A percentile compares a stretch with the other conserved stretches of the same genome.
phyloP scores from a whole-genome alignment of 2,797 vertebrate genomes.

The Borostomias antarcticus region DNA sequence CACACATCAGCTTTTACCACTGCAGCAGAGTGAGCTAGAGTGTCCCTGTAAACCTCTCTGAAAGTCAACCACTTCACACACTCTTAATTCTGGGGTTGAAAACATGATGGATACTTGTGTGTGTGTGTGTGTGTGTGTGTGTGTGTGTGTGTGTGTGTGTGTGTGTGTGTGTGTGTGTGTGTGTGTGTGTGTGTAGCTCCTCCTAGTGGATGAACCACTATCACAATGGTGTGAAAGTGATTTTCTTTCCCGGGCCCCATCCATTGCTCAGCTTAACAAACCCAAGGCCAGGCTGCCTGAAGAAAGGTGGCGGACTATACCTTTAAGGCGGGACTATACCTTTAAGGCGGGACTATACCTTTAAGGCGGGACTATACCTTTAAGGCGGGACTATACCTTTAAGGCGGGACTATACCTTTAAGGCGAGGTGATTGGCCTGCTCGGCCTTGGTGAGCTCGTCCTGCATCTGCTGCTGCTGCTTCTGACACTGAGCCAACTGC shows the following conservation, averaged over 20 bases:
- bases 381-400: background rate
- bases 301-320: no score
- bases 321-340: background rate
- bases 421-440: conserved; percentile 75
- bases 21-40: background rate
- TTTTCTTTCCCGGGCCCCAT: background rate
- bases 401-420: background rate
- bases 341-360: background rate
- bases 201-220: conserved; percentile 28
- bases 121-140: conserved; percentile 7
- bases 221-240: no score
- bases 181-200: conserved; percentile 34
- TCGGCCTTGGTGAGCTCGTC: conserved; percentile 83
- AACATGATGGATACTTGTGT: background rate
- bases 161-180: background rate
- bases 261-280: background rate
- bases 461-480: conserved; percentile 76
- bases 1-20: background rate
- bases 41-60: background rate
- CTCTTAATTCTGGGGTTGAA: no score
- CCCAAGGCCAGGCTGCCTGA: background rate
- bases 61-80: no score
- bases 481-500: conserved; percentile 82
- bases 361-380: background rate
- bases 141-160: background rate